Evolutionary conservation across 2,797 vertebrate species (phyloP), one percentile per base, ranked within the genome.

Genomic region (Hemitrygon akajei): DNA sequence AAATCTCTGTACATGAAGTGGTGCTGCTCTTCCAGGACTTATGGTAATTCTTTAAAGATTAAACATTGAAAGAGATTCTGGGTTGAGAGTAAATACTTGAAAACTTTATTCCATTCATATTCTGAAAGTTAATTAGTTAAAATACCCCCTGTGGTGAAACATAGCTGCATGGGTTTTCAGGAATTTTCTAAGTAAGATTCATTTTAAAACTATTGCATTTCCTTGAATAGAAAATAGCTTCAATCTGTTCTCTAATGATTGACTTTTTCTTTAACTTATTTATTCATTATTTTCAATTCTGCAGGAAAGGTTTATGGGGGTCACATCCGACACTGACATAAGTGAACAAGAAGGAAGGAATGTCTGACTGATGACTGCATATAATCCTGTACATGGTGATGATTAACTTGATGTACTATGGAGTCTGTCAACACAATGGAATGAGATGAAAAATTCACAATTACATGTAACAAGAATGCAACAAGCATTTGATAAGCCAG

Each of bases 281-380:
- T 69, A 89, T 89, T 89, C 2, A 89, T 37, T 37, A 89, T 69
- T 89, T 89, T 89, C n/a, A 37, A 69, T 69, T 69, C 63, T 69
- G 34, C 58, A 89, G 84, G 63, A 89, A 66, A 89, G 60, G n/a
- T 34, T 89, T 89, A 89, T 89, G 84, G 84, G 71, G 84, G 84
- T 89, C 84, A 89, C 58, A 63, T 87, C 10, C 16, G 11, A 34
- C 60, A 34, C 58, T 34, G 25, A n/a, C 14, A 63, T 16, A 7
- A 66, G 30, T 60, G 89, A 66, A 89, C 14, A 89, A 34, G n/a
- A 89, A 63, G 60, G 7, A 63, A 66, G 34, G 84, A 89, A 66
- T 14, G 1, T 9, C 58, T n/a, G 7, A 58, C 16, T 63, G 60
- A 89, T 66, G 56, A 80, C 79, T 80, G 34, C 14, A 80, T 6